A percentile compares a stretch with the other conserved stretches of the same genome.
Evolutionary conservation across 2,888 invertebrate species (phyloP).

Genomic region (Epiblema foenella): DNA sequence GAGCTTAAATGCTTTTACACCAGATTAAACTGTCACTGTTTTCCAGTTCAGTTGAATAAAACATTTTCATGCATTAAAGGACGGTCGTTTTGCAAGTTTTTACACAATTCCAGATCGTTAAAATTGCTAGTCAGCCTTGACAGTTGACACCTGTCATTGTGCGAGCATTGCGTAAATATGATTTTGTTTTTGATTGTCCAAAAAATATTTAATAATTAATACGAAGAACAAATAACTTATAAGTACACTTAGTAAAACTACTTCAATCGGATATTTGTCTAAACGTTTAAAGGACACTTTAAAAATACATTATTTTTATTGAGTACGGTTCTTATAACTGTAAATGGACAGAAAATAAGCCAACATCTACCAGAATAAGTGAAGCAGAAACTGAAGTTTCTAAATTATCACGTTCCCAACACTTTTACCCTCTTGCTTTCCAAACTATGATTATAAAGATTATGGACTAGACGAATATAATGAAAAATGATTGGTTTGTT

Average conservation of each 20-base stretch:
- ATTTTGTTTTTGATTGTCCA: too few relatives aligned
- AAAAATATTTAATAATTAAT: background rate
- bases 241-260: background rate
- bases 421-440: background rate
- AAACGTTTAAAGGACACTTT: too few relatives aligned
- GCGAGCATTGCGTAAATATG: background rate
- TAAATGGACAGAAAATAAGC: too few relatives aligned
- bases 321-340: too few relatives aligned
- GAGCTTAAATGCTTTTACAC: constrained; percentile 15
- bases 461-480: background rate
- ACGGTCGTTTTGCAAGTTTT: constrained; percentile 34
- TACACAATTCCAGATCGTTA: constrained; percentile 25
- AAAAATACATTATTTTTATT: too few relatives aligned
- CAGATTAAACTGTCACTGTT: constrained; percentile 34
- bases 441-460: background rate
- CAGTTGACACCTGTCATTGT: constrained; percentile 14
- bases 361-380: too few relatives aligned
- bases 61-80: constrained; percentile 39
- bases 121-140: constrained; percentile 18
- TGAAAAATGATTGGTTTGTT: background rate
- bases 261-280: too few relatives aligned
- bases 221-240: background rate
- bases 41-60: constrained; percentile 36
- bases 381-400: background rate
- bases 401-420: background rate